Percentiles rank a stretch among this genome's conserved stretches.
Evolutionary conservation across 2,888 invertebrate genomes (phyloP).

Genomic region (Micoletzkya japonica): DNA sequence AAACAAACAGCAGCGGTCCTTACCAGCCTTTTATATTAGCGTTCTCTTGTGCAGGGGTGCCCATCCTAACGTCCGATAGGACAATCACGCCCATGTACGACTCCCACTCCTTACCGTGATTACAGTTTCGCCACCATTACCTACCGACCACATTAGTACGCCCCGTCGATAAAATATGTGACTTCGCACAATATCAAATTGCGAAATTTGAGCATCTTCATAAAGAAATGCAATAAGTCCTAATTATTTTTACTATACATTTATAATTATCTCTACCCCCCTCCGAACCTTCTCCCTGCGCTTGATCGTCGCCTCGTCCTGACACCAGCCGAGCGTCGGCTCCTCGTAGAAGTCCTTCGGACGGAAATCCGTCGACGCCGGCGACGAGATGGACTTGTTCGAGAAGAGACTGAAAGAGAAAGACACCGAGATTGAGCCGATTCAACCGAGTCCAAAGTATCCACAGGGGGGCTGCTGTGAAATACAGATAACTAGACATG

Average conservation of each 20-base stretch:
- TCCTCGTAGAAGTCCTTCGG: slow-evolving; percentile 45
- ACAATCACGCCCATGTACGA: too few relatives aligned
- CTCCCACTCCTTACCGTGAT: too few relatives aligned
- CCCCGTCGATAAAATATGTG: not conserved
- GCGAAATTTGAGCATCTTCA: not conserved
- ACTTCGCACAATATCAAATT: not conserved
- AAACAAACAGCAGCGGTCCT: too few relatives aligned
- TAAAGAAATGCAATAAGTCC: not conserved
- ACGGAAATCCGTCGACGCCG: slow-evolving; percentile 23
- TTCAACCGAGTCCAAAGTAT: too few relatives aligned
- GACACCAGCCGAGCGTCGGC: slow-evolving; percentile 59
- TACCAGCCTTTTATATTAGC: too few relatives aligned
- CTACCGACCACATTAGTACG: too few relatives aligned
- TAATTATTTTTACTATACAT: not conserved
- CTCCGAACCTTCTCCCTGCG: slow-evolving; percentile 42
- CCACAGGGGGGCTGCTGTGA: too few relatives aligned
- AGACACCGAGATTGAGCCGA: too few relatives aligned
- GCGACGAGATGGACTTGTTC: slow-evolving; percentile 28
- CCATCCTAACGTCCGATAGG: too few relatives aligned
- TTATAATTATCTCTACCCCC: not conserved
- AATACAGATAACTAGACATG: too few relatives aligned
- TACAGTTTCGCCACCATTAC: too few relatives aligned
- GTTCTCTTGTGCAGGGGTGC: too few relatives aligned
- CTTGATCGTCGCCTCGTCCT: slow-evolving; percentile 44
- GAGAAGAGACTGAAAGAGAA: slow-evolving; percentile 29